Base-by-base conservation (phyloP, 1,140 invertebrate species). In the Leucophenga varia region DNA sequence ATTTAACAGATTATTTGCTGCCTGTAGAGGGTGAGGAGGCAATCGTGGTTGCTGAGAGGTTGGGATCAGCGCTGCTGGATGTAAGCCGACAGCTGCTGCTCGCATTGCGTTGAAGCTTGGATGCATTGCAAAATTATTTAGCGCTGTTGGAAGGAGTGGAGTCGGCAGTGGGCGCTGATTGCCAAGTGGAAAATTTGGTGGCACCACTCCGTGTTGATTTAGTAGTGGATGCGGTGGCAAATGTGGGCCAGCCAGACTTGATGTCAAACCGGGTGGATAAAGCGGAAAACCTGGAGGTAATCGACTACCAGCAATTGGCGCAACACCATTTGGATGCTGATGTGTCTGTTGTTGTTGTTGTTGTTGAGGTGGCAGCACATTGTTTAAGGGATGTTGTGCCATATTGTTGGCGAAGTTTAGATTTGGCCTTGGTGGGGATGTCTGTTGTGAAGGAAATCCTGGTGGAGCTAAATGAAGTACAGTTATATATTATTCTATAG, bases 61-160 rank as follows among this genome's bases (percentile, higher is more conserved):
- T 50, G 18, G 56, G 35, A 28, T 54, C 54, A 9, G 61, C 57
- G 40, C 52, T 31, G 75, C 58, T 30, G 70, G 73, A 50, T 67
- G 64, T 16, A 72, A 50, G 36, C 77, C 77, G 34, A 31, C 49
- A 41, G 61, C 57, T 13, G 52, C 48, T 38, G 53, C 75, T 30
- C 71, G 60, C 58, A 74, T 74, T 10, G 73, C 73, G 69, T 74
- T 75, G 20, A 75, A 74, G 53, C 60, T 72, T 2, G 71, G 70
- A 61, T 74, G 72, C 72, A 74, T 74, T n/a, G 72, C 72, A 54
- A 74, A 74, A 36, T 74, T 74, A 39, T 74, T 74, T 0, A 74
- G 57, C 3, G 72, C 72, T 34, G 71, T 63, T 37, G 72, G 72
- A 17, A 74, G 47, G 37, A 49, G 52, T 21, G 69, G 67, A 38